Evolutionary conservation across 2,888 invertebrate species (phyloP).

Genomic region (Onchidella celtica): DNA sequence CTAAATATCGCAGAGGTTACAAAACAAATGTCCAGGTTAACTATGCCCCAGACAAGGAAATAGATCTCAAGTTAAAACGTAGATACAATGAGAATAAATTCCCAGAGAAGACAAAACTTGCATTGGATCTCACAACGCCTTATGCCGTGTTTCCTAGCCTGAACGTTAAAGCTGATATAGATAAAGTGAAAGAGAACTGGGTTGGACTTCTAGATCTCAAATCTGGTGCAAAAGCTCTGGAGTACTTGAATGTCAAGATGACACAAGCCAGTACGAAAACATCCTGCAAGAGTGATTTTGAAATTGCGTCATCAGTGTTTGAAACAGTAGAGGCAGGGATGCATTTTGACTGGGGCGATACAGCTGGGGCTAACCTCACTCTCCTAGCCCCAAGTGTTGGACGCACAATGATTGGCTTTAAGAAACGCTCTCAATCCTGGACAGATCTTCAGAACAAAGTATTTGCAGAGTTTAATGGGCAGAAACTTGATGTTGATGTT

Average conservation of each 20-base stretch:
- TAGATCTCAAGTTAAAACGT: slow-evolving; percentile 24
- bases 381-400: slow-evolving; percentile 40
- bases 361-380: slow-evolving; percentile 30
- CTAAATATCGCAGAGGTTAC: slow-evolving; percentile 8
- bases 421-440: slow-evolving; percentile 46
- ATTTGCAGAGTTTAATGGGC: slow-evolving; percentile 44
- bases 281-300: slow-evolving; percentile 25
- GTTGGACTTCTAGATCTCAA: slow-evolving; percentile 32
- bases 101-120: slow-evolving; percentile 29
- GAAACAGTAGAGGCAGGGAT: slow-evolving; percentile 31
- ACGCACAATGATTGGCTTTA: slow-evolving; percentile 32
- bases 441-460: slow-evolving; percentile 50
- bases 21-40: slow-evolving; percentile 38
- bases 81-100: slow-evolving; percentile 29
- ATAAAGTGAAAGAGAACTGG: slow-evolving; percentile 36
- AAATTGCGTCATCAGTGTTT: slow-evolving; percentile 27
- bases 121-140: slow-evolving; percentile 47
- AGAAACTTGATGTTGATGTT: slow-evolving; percentile 45
- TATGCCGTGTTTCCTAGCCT: slow-evolving; percentile 42
- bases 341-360: slow-evolving; percentile 45
- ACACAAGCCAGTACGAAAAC: neutral
- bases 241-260: slow-evolving; percentile 25
- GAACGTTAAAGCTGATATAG: slow-evolving; percentile 2
- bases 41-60: slow-evolving; percentile 36
- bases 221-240: slow-evolving; percentile 3